Percentiles rank a stretch among this genome's conserved stretches.
phyloP scores from a whole-genome alignment of 2,113 vertebrate species.

The Cathartes aura region DNA sequence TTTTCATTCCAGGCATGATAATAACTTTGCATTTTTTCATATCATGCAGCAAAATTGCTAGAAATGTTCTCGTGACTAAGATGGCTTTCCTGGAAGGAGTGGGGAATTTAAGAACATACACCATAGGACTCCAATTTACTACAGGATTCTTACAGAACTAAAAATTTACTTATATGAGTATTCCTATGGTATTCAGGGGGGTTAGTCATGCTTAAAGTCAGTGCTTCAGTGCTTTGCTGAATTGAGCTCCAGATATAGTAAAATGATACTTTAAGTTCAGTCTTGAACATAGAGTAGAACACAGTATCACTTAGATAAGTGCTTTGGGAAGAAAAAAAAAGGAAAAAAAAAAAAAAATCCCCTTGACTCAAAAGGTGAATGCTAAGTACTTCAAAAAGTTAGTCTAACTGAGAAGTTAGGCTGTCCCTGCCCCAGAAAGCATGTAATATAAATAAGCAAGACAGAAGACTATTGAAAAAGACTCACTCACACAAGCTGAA shows the following conservation, averaged over 20 bases:
- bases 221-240: neutral
- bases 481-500: neutral
- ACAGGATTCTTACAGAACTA: neutral
- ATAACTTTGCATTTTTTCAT: neutral
- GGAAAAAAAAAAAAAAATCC: neutral
- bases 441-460: slow-evolving; percentile 32
- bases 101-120: neutral
- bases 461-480: slow-evolving; percentile 12
- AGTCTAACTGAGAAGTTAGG: slow-evolving; percentile 20
- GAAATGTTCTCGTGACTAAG: neutral
- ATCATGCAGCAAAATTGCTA: neutral
- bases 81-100: neutral
- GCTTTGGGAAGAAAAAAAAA: neutral
- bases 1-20: neutral
- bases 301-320: slow-evolving; percentile 32
- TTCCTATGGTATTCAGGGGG: neutral
- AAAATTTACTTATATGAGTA: neutral
- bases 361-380: no score
- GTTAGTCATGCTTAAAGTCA: neutral
- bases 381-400: slow-evolving; percentile 40
- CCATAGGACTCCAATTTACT: neutral
- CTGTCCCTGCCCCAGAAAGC: slow-evolving; percentile 29
- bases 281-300: neutral
- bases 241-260: neutral
- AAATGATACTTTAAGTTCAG: neutral